phyloP scores from a whole-genome alignment of 2,113 vertebrate genomes.

The Myocastor coypus region DNA sequence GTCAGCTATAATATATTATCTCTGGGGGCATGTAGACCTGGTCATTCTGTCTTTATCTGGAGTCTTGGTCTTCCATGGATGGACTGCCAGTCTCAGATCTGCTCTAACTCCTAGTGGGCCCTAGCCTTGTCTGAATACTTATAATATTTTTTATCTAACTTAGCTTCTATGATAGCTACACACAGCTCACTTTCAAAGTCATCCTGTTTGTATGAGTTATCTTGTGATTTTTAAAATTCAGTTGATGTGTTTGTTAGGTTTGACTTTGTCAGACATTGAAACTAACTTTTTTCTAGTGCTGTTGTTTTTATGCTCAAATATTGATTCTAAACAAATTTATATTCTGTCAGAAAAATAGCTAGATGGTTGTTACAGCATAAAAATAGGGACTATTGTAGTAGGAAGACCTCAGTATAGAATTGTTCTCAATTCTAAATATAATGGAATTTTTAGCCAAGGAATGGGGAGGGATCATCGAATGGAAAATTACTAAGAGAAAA shows the following conservation, averaged over 20 bases:
- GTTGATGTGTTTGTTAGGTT: neutral
- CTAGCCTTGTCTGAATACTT: neutral
- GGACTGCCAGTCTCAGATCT: neutral
- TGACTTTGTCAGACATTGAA: constrained; percentile 39
- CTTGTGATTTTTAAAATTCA: constrained; percentile 44
- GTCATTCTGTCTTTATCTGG: neutral
- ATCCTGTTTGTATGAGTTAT: constrained; percentile 23
- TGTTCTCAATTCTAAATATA: neutral
- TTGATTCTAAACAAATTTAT: neutral
- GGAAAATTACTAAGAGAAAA: constrained; percentile 14
- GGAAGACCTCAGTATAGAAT: neutral
- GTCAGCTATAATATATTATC: neutral
- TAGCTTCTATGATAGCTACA: neutral
- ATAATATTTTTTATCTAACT: neutral
- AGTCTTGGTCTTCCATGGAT: neutral
- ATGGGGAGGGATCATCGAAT: neutral
- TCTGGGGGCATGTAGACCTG: neutral
- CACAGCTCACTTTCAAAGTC: neutral
- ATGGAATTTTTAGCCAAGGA: neutral
- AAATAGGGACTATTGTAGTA: neutral
- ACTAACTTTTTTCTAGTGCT: neutral
- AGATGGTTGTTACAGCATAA: neutral
- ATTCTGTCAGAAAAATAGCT: neutral
- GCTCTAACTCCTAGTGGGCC: neutral
- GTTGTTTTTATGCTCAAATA: neutral